phyloP scores from a whole-genome alignment of 2,888 invertebrate genomes.

The Metopia argyrocephala region DNA sequence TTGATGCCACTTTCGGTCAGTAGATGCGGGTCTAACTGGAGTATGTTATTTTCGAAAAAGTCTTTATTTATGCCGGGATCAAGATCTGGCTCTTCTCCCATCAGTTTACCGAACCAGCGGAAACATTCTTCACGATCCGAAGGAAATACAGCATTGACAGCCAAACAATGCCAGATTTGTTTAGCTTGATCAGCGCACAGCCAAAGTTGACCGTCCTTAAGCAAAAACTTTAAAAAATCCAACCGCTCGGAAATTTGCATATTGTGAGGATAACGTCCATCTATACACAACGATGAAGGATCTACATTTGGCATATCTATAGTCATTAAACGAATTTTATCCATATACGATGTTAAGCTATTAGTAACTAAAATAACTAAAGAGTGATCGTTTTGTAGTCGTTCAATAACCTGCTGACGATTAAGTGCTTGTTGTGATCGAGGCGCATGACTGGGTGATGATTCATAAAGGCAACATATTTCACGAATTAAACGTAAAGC shows the following conservation, averaged over 20 bases:
- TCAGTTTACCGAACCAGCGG: slow-evolving; percentile 97
- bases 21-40: slow-evolving; percentile 93
- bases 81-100: slow-evolving; percentile 97
- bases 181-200: slow-evolving; percentile 97
- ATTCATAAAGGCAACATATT: slow-evolving; percentile 96
- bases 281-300: slow-evolving; percentile 84
- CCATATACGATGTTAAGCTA: slow-evolving; percentile 94
- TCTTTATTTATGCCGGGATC: slow-evolving; percentile 97
- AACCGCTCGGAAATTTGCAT: slow-evolving; percentile 96
- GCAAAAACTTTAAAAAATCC: slow-evolving; percentile 93
- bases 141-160: slow-evolving; percentile 94
- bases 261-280: slow-evolving; percentile 93
- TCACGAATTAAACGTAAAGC: slow-evolving; percentile 97
- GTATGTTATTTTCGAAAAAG: slow-evolving; percentile 96
- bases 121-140: slow-evolving; percentile 97
- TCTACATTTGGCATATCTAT: slow-evolving; percentile 84
- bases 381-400: slow-evolving; percentile 93
- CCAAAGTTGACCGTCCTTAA: slow-evolving; percentile 98
- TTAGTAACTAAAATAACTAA: slow-evolving; percentile 96
- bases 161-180: slow-evolving; percentile 97
- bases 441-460: slow-evolving; percentile 78
- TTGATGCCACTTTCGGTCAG: slow-evolving; percentile 97
- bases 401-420: slow-evolving; percentile 89
- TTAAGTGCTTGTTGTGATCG: slow-evolving; percentile 79
- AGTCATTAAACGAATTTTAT: slow-evolving; percentile 83